Conservation (phyloP, 2,888 invertebrate species). For the Harmothoe impar region DNA sequence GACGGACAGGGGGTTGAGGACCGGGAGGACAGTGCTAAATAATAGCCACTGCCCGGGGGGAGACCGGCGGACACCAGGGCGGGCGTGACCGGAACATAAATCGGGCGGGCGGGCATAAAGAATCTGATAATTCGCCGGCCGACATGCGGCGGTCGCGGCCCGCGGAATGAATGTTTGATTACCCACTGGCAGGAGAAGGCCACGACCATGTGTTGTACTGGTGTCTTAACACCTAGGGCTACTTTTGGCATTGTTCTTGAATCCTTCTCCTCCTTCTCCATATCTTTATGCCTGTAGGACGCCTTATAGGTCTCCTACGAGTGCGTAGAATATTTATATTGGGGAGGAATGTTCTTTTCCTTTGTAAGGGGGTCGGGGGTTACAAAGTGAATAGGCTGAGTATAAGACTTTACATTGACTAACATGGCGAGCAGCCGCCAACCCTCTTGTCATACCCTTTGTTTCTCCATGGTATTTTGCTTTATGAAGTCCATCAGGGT, state of each 20-base stretch:
- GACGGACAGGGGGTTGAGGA: not conserved
- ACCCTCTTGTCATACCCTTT: no score
- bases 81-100: slow-evolving; percentile 49
- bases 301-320: no score
- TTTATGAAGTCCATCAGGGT: no score
- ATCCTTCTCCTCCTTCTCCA: not conserved
- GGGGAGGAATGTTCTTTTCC: no score
- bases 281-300: no score
- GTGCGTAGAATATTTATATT: no score
- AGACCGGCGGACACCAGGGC: not conserved
- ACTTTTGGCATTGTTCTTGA: slow-evolving; percentile 11
- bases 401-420: no score
- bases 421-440: no score
- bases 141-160: slow-evolving; percentile 31
- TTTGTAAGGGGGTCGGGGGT: no score
- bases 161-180: slow-evolving; percentile 61
- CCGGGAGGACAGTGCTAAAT: slow-evolving; percentile 58
- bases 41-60: slow-evolving; percentile 39
- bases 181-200: not conserved
- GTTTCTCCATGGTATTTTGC: no score
- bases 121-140: slow-evolving; percentile 53
- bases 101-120: slow-evolving; percentile 11
- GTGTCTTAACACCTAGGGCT: not conserved
- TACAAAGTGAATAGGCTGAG: no score
- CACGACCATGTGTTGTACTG: not conserved